Base-by-base conservation (phyloP, 1,140 invertebrate genomes). In the Campoletis sonorensis region DNA sequence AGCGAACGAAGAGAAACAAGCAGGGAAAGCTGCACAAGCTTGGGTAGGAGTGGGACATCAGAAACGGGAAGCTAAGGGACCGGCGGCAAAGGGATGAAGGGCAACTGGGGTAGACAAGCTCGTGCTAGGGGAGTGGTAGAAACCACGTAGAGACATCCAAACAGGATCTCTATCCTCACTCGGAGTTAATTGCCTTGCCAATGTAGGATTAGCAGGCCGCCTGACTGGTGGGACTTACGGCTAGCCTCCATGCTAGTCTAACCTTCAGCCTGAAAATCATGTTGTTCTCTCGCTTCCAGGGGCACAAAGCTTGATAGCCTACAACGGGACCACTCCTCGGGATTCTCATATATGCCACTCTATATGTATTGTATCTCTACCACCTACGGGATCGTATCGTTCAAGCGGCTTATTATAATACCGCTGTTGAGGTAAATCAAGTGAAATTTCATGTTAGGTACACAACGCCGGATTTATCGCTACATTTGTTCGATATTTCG, bases 181-280 rank as follows among this genome's bases (percentile, higher is more conserved):
- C 81, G 37, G 73, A 88, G 85, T 89, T 89, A 88, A 89, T 89
- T 89, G 84, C 83, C 85, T 88, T 84, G 86, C 86, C 85, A 87
- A 88, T 88, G 86, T 85, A 83, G 86, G 85, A 88, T 88, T 87
- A 88, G 83, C 76, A 58, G 79, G 40, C 83, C 15, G 72, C 67
- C 75, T 54, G 72, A 49, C 72, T 75, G 82, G 72, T 81, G 83
- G 81, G 84, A 85, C 81, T 86, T 75, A 75, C 45, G 49, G 23
- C 49, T 75, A 54, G 72, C 45, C 72, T 30, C 76, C 37, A 23
- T 64, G 76, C 10, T 45, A 21, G 16, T 49, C 64, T 23, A 78
- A 67, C 76, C 76, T 0, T 61, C 45, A 23, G 72, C 72, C 72
- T 54, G 45, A 75, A 75, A 75, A 49, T 51, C 67, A 70, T 70